Conservation (phyloP, 2,797 vertebrate species). For the Pyrocephalus nanus region DNA sequence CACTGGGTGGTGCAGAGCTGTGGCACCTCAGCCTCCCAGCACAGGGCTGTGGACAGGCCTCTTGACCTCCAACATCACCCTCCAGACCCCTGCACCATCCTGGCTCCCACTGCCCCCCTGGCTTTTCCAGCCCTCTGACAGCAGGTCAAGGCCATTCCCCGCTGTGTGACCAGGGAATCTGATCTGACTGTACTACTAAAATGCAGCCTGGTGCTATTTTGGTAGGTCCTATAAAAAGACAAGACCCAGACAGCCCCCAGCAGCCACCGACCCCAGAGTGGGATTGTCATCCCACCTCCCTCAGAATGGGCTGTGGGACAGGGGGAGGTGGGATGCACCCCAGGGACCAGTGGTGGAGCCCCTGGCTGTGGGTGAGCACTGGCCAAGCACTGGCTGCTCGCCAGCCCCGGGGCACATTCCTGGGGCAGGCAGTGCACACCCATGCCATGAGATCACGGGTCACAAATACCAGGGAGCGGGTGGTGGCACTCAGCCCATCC, state of each 20-base stretch:
- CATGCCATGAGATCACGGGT: background rate
- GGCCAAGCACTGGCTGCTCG: background rate
- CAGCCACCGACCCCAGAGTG: background rate
- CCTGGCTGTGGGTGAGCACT: fast-evolving
- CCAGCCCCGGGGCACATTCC: background rate
- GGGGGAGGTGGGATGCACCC: fast-evolving
- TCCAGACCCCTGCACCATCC: background rate
- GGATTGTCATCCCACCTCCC: background rate
- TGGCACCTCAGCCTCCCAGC: background rate
- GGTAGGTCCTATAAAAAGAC: conserved; percentile 6
- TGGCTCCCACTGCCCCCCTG: fast-evolving
- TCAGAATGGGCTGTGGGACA: fast-evolving
- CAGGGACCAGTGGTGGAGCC: fast-evolving
- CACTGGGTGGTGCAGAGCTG: background rate
- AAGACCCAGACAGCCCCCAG: background rate
- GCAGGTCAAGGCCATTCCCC: background rate
- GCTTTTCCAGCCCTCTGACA: background rate
- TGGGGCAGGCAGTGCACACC: background rate
- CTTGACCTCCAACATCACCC: background rate
- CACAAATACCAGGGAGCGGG: background rate
- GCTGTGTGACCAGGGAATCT: fast-evolving
- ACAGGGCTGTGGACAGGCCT: background rate
- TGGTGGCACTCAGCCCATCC: background rate
- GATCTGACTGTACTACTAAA: background rate
- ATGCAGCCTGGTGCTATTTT: background rate